Conservation (phyloP, 2,113 vertebrate species). For the Lota lota region DNA sequence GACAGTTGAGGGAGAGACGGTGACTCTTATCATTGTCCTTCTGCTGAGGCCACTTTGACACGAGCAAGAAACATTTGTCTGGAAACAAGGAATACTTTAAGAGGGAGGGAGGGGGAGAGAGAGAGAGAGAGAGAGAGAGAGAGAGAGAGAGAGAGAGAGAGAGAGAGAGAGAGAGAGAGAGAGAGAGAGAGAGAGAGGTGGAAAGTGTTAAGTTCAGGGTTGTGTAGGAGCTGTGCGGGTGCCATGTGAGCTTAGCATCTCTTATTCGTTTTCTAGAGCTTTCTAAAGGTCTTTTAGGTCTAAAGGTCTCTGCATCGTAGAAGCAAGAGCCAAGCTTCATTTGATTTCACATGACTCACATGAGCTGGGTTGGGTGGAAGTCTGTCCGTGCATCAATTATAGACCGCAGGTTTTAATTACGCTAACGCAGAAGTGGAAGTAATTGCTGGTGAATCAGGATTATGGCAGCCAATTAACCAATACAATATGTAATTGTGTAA, state of each 20-base stretch:
- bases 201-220: not conserved
- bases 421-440: too few relatives aligned
- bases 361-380: too few relatives aligned
- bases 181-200: not conserved
- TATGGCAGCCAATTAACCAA: too few relatives aligned
- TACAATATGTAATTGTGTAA: too few relatives aligned
- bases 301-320: too few relatives aligned
- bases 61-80: constrained; percentile 66
- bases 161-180: constrained; percentile 13
- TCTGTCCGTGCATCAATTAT: too few relatives aligned
- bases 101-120: constrained; percentile 24
- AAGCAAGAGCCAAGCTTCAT: too few relatives aligned
- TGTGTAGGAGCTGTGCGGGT: not conserved
- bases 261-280: too few relatives aligned
- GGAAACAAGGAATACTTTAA: constrained; percentile 30
- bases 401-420: too few relatives aligned
- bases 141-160: constrained; percentile 19
- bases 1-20: constrained; percentile 52
- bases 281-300: too few relatives aligned
- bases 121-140: constrained; percentile 9
- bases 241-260: not conserved
- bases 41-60: constrained; percentile 61
- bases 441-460: too few relatives aligned
- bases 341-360: too few relatives aligned
- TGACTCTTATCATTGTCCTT: constrained; percentile 65